phyloP scores from a whole-genome alignment of 2,888 invertebrate genomes.

The Labia minor region DNA sequence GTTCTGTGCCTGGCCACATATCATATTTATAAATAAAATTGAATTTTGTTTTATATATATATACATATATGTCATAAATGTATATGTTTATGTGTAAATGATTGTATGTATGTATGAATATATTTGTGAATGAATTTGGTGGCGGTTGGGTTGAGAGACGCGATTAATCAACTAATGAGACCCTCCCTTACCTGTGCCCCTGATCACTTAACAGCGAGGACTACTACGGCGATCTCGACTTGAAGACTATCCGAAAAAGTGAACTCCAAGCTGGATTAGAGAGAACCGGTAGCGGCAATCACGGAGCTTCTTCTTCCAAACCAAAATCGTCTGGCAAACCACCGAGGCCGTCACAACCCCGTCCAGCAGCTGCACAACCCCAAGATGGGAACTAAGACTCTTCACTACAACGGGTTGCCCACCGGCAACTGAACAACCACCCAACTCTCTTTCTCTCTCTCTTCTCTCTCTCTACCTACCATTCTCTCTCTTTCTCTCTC shows the following conservation, averaged over 20 bases:
- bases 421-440: neutral
- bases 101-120: too few species aligned
- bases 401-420: neutral
- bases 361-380: constrained; percentile 29
- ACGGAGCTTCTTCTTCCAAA: constrained; percentile 32
- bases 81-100: too few species aligned
- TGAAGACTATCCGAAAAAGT: constrained; percentile 90
- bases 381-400: neutral
- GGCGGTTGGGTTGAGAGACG: neutral
- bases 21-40: too few species aligned
- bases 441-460: neutral
- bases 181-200: constrained; percentile 26
- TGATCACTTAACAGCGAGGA: constrained; percentile 68
- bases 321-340: constrained; percentile 43
- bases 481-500: neutral
- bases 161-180: neutral
- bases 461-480: constrained; percentile 14
- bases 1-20: too few species aligned
- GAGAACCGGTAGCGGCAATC: constrained; percentile 40
- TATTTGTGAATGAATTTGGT: neutral
- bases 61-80: too few species aligned
- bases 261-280: constrained; percentile 71
- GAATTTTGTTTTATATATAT: too few species aligned
- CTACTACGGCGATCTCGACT: constrained; percentile 90
- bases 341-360: constrained; percentile 41